These are phyloP conservation scores for Drosophila borealis DNA, from an alignment of 2,888 invertebrate genomes.

Conservation along the genomic window DNA sequence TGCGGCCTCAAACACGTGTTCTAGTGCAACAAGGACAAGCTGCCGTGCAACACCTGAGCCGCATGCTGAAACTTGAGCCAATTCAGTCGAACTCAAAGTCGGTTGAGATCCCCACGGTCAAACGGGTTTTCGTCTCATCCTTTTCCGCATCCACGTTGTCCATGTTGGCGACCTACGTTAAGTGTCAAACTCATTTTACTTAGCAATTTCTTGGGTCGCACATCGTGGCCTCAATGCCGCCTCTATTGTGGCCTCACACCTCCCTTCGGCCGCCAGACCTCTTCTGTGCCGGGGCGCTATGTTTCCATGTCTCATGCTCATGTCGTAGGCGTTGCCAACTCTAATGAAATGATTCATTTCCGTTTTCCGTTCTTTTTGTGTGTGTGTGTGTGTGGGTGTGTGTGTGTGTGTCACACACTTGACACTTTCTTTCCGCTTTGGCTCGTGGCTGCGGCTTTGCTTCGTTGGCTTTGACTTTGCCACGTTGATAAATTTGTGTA, in stretches of 20 bases:
- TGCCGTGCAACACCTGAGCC: conserved; percentile 18
- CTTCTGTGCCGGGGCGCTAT: conserved; percentile 24
- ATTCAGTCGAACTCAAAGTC: conserved; percentile 2
- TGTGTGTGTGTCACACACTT: conserved; percentile 58
- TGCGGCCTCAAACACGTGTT: conserved; percentile 50
- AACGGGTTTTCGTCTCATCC: conserved; percentile 31
- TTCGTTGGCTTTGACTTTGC: conserved; percentile 72
- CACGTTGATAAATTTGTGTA: conserved; percentile 82
- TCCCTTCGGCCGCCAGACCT: neutral
- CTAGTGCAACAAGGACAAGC: conserved; percentile 35
- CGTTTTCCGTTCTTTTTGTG: conserved; percentile 73
- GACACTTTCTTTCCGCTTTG: conserved; percentile 76
- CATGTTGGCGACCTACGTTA: conserved; percentile 72
- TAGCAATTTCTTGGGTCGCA: conserved; percentile 76
- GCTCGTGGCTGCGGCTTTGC: conserved; percentile 60
- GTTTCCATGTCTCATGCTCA: conserved; percentile 64
- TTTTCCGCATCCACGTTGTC: conserved; percentile 21
- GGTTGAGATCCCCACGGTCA: conserved; percentile 47
- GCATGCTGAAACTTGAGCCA: conserved; percentile 6
- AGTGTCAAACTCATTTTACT: conserved; percentile 77
- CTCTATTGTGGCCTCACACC: conserved; percentile 19
- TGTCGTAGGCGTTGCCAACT: conserved; percentile 80
- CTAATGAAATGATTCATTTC: conserved; percentile 84
- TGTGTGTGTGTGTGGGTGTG: conserved; percentile 7
- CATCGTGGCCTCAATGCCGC: conserved; percentile 38